Conservation (phyloP, 2,888 invertebrate genomes). For the Tenthredo livida region DNA sequence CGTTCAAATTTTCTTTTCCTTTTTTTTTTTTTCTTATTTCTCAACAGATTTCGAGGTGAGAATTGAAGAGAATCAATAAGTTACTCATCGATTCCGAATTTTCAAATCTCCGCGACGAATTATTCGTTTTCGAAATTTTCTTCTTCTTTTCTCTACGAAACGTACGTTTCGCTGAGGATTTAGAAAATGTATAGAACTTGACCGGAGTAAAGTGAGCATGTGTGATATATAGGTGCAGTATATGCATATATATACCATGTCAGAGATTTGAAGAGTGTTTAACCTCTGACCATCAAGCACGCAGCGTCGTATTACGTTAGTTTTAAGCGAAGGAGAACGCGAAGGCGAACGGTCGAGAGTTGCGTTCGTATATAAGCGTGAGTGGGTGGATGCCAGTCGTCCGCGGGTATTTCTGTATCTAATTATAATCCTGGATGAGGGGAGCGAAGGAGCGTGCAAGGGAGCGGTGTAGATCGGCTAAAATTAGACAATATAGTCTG, state of each 20-base stretch:
- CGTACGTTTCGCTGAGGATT: no score
- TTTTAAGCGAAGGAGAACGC: background rate
- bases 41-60: no score
- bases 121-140: no score
- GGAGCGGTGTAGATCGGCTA: constrained; percentile 74
- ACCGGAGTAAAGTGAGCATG: no score
- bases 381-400: constrained; percentile 68
- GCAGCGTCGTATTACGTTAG: background rate
- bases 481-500: constrained; percentile 77
- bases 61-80: no score
- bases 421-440: constrained; percentile 77
- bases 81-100: no score
- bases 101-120: no score
- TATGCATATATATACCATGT: background rate
- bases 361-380: constrained; percentile 2
- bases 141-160: no score
- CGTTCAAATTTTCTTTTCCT: no score
- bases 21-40: no score
- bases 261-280: background rate
- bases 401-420: constrained; percentile 76
- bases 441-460: constrained; percentile 23
- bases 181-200: no score
- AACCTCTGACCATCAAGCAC: background rate
- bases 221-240: no score
- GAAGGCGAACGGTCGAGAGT: background rate